Percentiles rank a stretch among this genome's conserved stretches.
Evolutionary conservation across 2,888 invertebrate species (phyloP).

Genomic region (Athripsodes cinereus): DNA sequence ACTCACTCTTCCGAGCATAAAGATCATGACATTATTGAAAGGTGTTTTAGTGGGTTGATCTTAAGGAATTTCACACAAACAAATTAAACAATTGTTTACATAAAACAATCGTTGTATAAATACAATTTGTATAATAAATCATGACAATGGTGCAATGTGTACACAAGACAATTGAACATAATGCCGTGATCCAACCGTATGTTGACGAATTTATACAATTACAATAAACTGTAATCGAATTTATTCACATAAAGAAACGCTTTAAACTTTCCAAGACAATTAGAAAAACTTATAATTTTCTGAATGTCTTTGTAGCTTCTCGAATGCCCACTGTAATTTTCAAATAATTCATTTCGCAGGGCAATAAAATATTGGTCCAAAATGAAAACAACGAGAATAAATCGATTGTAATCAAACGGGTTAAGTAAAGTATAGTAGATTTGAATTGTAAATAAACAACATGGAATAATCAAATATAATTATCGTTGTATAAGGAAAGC

Average conservation of each 20-base stretch:
- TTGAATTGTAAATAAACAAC: not conserved
- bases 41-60: not conserved
- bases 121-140: not conserved
- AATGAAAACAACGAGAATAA: not conserved
- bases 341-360: too few relatives aligned
- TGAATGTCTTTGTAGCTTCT: too few relatives aligned
- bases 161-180: too few relatives aligned
- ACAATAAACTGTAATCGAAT: too few relatives aligned
- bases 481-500: not conserved
- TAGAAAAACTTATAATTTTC: too few relatives aligned
- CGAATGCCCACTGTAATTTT: too few relatives aligned
- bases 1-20: not conserved
- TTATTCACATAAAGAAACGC: too few relatives aligned
- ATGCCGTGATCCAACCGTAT: too few relatives aligned
- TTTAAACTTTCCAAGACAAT: too few relatives aligned
- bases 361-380: too few relatives aligned
- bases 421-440: not conserved
- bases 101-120: not conserved
- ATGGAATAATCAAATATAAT: not conserved
- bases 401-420: constrained; percentile 1
- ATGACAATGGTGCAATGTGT: not conserved
- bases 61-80: not conserved
- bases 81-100: constrained; percentile 2
- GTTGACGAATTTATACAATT: too few relatives aligned
- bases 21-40: not conserved